Percentiles rank a stretch among this genome's conserved stretches.
Evolutionary conservation across 2,113 vertebrate genomes (phyloP).

Genomic region (Canis aureus): DNA sequence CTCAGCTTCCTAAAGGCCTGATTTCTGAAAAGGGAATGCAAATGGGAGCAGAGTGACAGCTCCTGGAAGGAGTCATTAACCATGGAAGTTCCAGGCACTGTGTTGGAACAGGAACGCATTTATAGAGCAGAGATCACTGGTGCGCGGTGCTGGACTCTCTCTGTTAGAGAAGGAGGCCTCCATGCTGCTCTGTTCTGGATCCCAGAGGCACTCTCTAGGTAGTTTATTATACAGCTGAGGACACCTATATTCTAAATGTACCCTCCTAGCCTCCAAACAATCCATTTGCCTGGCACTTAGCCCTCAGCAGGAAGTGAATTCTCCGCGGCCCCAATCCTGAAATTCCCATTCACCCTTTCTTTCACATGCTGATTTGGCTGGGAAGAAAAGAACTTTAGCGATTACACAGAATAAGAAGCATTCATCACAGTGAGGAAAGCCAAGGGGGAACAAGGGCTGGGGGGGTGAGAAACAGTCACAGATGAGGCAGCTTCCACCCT

Average conservation of each 20-base stretch:
- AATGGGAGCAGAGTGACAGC: background rate
- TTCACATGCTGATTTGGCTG: conserved; percentile 60
- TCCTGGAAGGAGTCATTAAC: background rate
- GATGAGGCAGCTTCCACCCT: conserved; percentile 74
- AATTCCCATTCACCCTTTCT: background rate
- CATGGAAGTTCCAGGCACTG: background rate
- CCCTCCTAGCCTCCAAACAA: background rate
- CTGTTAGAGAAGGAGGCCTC: background rate
- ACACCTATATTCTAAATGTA: background rate
- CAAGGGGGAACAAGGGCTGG: conserved; percentile 51
- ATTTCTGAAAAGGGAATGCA: background rate
- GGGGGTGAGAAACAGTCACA: conserved; percentile 67
- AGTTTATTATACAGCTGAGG: background rate
- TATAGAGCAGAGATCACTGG: background rate
- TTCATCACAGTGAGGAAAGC: conserved; percentile 74
- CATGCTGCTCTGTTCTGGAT: background rate
- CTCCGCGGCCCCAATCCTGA: background rate
- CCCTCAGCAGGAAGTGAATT: background rate
- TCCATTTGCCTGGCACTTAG: background rate
- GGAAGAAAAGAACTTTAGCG: conserved; percentile 76
- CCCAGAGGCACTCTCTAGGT: background rate
- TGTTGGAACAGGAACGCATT: background rate
- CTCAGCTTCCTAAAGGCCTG: background rate
- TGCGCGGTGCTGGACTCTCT: background rate
- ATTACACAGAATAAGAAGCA: conserved; percentile 64